phyloP scores from a whole-genome alignment of 2,888 invertebrate species.

The Mesoligia furuncula region DNA sequence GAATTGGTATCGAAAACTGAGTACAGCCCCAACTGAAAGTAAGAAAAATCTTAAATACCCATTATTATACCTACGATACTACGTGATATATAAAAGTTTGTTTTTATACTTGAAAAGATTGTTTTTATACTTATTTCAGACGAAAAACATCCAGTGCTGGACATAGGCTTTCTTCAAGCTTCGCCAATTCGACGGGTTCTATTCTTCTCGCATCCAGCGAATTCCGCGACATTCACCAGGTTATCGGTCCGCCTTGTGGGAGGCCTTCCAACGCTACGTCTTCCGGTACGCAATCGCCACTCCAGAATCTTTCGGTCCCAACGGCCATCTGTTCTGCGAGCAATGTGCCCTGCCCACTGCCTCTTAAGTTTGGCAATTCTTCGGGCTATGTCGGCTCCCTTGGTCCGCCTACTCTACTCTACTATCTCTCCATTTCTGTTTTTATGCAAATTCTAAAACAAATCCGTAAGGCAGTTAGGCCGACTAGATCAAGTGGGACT shows the following conservation, averaged over 20 bases:
- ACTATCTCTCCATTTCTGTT: not conserved
- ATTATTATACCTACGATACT: not conserved
- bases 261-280: not conserved
- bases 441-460: not conserved
- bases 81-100: not conserved
- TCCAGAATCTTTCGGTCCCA: not conserved
- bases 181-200: not conserved
- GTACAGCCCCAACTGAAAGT: slow-evolving; percentile 73
- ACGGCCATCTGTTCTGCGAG: not conserved
- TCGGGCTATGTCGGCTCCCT: not conserved
- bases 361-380: not conserved
- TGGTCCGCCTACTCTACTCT: too few species aligned
- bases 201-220: not conserved
- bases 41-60: not conserved
- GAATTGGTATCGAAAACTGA: slow-evolving; percentile 69
- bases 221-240: not conserved
- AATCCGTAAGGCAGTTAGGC: too few species aligned
- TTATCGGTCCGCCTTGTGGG: not conserved
- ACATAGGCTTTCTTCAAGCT: not conserved
- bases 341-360: not conserved
- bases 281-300: not conserved
- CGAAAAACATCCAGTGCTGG: not conserved
- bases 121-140: not conserved
- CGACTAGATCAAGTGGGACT: not conserved
- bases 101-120: not conserved